Evolutionary conservation across 2,888 invertebrate species (phyloP).

Genomic region (Nudaria mundana): DNA sequence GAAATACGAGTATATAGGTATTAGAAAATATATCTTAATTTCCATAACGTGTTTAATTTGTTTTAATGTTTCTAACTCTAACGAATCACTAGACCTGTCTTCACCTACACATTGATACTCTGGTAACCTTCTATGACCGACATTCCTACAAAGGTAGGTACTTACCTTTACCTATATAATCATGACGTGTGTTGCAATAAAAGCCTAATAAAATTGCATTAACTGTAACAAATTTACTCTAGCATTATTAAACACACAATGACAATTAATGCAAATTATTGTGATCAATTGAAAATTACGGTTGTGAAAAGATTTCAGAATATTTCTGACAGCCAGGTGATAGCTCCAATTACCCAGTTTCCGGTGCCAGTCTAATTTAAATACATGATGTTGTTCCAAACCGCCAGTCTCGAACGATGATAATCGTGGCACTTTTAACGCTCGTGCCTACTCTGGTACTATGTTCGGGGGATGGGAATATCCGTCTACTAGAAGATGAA

Average conservation of each 20-base stretch:
- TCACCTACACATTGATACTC: too few relatives aligned
- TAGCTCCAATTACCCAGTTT: slow-evolving; percentile 49
- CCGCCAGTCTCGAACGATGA: slow-evolving; percentile 41
- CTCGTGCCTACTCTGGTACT: slow-evolving; percentile 45
- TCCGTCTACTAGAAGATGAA: slow-evolving; percentile 66
- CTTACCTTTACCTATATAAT: too few relatives aligned
- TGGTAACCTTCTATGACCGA: too few relatives aligned
- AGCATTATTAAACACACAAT: background rate
- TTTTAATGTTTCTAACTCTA: too few relatives aligned
- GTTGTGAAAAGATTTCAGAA: slow-evolving; percentile 19
- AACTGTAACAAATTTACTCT: background rate
- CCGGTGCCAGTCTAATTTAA: slow-evolving; percentile 51
- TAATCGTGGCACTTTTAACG: slow-evolving; percentile 36
- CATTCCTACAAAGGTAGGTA: too few relatives aligned
- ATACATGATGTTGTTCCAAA: slow-evolving; percentile 14
- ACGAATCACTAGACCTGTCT: too few relatives aligned
- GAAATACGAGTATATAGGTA: too few relatives aligned
- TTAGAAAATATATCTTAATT: too few relatives aligned
- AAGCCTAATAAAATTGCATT: background rate
- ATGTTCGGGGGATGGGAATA: slow-evolving; percentile 63
- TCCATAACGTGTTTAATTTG: too few relatives aligned
- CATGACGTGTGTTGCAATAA: too few relatives aligned
- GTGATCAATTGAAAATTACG: background rate
- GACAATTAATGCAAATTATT: background rate
- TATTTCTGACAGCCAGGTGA: slow-evolving; percentile 46